Base-by-base conservation (phyloP, 1,140 invertebrate species). In the Diuraphis noxia region DNA sequence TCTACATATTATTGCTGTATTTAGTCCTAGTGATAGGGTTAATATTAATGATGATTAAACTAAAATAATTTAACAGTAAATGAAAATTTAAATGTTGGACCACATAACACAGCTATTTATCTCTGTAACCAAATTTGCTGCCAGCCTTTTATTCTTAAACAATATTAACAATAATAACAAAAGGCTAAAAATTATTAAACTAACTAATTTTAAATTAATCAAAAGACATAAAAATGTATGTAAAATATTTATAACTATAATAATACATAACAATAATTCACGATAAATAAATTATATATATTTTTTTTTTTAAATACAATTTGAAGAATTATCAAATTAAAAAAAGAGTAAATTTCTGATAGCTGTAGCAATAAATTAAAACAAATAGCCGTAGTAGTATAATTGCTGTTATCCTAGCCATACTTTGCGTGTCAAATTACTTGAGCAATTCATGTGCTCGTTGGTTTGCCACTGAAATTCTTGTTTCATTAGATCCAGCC, bases 391-490 rank as follows among this genome's bases (percentile, higher is more conserved):
- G 43, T 87, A 87, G 85, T 34, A 30, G 34, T 87, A 87, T 87
- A 87, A 25, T 87, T 30, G 21, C 34, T 17, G 36, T 87, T 87
- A 10, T 56, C 34, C 49, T 56, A 87, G 17, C 85, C 10, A 56
- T 38, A 38, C 19, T 87, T 56, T 56, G 34, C 3, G 40, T n/a
- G 40, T 87, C 10, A 56, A 38, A n/a, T 95, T 96, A 97, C 95
- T 97, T 97, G 94, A 97, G 95, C 93, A 97, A 96, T 93, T 97
- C 96, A 94, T 97, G 96, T 93, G 97, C 96, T 93, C 96, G 95
- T 94, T 97, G 96, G 94, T 97, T 97, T 93, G 96, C 97, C 94
- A 97, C 95, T 93, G 96, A 96, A 96, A 97, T 97, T 95, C 97
- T 96, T 93, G 96, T 96, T 95, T 94, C 94, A 92, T 95, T 95